Evolutionary conservation across 2,888 invertebrate species (phyloP), one percentile per base, ranked within the genome.

Genomic region (Gibbula magus): DNA sequence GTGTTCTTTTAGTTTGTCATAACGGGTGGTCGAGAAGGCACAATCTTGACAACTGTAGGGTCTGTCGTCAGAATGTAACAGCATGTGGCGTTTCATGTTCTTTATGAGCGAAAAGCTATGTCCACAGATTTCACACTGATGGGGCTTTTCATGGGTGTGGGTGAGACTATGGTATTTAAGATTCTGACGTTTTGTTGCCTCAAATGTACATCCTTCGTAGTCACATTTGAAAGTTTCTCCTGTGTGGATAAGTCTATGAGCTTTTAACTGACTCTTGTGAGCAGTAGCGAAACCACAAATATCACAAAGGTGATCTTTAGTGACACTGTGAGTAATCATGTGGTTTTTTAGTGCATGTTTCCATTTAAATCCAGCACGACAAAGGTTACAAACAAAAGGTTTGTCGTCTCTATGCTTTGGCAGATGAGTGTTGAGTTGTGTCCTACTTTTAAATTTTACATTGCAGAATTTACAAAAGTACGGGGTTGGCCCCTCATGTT

Each of bases 41-140:
- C 94, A 94, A 0, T 82, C 56, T 4, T 81, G 80, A 82, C 94
- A 94, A 81, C 92, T 91, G 82, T 92, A 88, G 0, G 89, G 88
- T 20, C 89, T 84, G 10, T 85, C 86, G 39, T 87, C 83, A 18
- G 88, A 86, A 81, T 93, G 93, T 20, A 93, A 86, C 20, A 92
- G 81, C 88, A 92, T 91, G 85, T 93, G 93, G 18, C 93, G 86
- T 22, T 91, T 89, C 90, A 94, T 91, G 86, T 94, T 95, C 88
- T 94, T 94, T 75, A 93, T 93, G 81, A 94, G 93, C 10, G 94
- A 94, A 86, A 95, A 94, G 78, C 94, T 93, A 76, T 94, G 94
- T 5, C 94, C 94, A 86, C 94, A 94, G 4, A 94, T 92, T 83
- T 94, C 94, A 88, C 94, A 94, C 76, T 94, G 94, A 82, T 94